Base-by-base conservation (phyloP, 2,888 invertebrate genomes). In the Melieria crassipennis region DNA sequence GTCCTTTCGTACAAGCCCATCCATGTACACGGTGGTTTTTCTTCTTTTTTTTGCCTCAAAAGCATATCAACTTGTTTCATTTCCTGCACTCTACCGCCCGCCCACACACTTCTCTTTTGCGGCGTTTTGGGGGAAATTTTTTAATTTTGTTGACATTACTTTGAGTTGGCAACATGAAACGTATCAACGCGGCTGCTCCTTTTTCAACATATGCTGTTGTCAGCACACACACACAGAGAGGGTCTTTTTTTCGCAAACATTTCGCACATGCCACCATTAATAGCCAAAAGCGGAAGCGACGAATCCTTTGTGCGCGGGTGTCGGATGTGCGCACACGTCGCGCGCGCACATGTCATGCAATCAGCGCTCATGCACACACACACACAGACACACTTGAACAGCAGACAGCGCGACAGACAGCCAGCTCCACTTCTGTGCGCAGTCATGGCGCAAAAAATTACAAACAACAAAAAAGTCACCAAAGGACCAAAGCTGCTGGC, bases 131-230 rank as follows among this genome's bases (percentile, higher is more conserved):
- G 11, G 50, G 57, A 58, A 10, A 47, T 64, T 66, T 72, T 74
- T 74, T 74, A 74, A 74, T 70, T 74, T 74, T 65, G 70, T 74
- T 74, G 74, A 72, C 72, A 74, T 74, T 70, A 16, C 74, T 74
- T 69, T 72, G 72, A 69, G 72, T 70, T 68, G 55, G 57, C 58
- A 71, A 68, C 58, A 65, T 68, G 61, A 66, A 66, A 70, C 65
- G 56, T 63, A 30, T 30, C 30, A 30, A 30, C 30, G 30, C 30
- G 30, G 30, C 30, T 30, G 30, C 30, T 30, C 30, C 30, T 30
- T 30, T 30, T 30, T 30, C 30, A 30, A 30, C 30, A 30, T 30
- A 30, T 30, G 30, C 30, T 30, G 30, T 30, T 30, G 30, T 30
- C 30, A 30, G 30, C 30, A 30, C 30, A 30, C 3, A 30, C 30